phyloP scores from a whole-genome alignment of 37 sponge, comb jelly and placozoan genomes.

The Eunapius fragilis region DNA sequence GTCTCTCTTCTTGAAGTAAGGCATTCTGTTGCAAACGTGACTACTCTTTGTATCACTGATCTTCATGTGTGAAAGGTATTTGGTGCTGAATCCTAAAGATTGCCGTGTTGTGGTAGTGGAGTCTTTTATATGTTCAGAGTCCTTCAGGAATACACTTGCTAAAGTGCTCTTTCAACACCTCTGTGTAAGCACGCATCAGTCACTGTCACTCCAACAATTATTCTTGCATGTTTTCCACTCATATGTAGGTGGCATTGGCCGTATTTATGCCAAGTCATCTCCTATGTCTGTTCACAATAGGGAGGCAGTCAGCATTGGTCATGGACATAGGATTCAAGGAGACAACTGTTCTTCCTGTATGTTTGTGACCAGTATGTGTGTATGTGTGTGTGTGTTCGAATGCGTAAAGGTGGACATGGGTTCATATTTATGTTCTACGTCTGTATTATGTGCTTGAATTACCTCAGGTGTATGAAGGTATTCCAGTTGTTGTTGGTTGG shows the following conservation, averaged over 20 bases:
- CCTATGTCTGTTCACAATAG: slow-evolving; percentile 66
- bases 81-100: slow-evolving; percentile 82
- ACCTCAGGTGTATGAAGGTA: slow-evolving; percentile 69
- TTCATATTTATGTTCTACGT: background rate
- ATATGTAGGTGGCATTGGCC: slow-evolving; percentile 63
- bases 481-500: slow-evolving; percentile 74
- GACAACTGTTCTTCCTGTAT: slow-evolving; percentile 83
- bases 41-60: background rate
- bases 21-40: background rate
- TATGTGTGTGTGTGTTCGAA: background rate
- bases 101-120: slow-evolving; percentile 83
- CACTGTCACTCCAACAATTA: background rate
- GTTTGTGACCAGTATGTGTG: background rate
- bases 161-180: slow-evolving; percentile 76
- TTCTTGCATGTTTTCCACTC: background rate
- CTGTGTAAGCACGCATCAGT: slow-evolving; percentile 39
- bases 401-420: background rate
- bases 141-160: slow-evolving; percentile 85
- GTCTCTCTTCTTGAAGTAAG: slow-evolving; percentile 77
- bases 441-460: background rate
- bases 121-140: slow-evolving; percentile 67
- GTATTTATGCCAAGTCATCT: slow-evolving; percentile 77
- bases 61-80: slow-evolving; percentile 45
- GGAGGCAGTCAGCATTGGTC: slow-evolving; percentile 69
- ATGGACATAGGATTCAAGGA: slow-evolving; percentile 83